Percentiles rank a stretch among this genome's conserved stretches.
These are phyloP conservation scores for Sminthurides bifidus DNA, from an alignment of 1,140 invertebrate species.

Conservation along the genomic window DNA sequence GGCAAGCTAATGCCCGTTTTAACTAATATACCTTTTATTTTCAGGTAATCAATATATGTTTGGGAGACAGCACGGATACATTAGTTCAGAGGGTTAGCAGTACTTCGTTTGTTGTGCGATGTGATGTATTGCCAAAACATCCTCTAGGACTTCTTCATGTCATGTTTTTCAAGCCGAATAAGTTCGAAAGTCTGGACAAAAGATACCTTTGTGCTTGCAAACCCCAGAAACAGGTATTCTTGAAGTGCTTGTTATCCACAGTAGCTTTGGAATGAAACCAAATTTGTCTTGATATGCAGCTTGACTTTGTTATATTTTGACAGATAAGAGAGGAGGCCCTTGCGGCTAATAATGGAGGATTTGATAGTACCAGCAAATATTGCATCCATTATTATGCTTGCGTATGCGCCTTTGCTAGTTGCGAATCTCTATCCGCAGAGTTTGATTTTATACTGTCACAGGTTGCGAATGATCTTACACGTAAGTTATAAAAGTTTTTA, in stretches of 20 bases:
- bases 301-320: not conserved
- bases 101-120: constrained; percentile 64
- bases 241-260: too few relatives aligned
- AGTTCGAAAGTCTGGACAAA: constrained; percentile 46
- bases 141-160: constrained; percentile 65
- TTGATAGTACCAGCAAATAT: constrained; percentile 13
- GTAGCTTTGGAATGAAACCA: too few relatives aligned
- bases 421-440: constrained; percentile 52
- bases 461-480: constrained; percentile 26
- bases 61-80: constrained; percentile 39
- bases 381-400: constrained; percentile 54
- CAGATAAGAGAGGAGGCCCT: constrained; percentile 30
- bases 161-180: constrained; percentile 44
- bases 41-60: constrained; percentile 12
- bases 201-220: constrained; percentile 53
- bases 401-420: constrained; percentile 63
- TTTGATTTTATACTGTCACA: constrained; percentile 54
- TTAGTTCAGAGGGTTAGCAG: constrained; percentile 65
- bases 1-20: too few relatives aligned
- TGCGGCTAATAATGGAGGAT: constrained; percentile 2
- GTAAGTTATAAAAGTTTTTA: constrained; percentile 8
- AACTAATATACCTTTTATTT: too few relatives aligned
- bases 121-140: constrained; percentile 53
- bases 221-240: constrained; percentile 45
- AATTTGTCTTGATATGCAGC: not conserved